Base-by-base conservation (phyloP, 35 echinoderm and acorn worm species). In the Nesometra sesokonis region DNA sequence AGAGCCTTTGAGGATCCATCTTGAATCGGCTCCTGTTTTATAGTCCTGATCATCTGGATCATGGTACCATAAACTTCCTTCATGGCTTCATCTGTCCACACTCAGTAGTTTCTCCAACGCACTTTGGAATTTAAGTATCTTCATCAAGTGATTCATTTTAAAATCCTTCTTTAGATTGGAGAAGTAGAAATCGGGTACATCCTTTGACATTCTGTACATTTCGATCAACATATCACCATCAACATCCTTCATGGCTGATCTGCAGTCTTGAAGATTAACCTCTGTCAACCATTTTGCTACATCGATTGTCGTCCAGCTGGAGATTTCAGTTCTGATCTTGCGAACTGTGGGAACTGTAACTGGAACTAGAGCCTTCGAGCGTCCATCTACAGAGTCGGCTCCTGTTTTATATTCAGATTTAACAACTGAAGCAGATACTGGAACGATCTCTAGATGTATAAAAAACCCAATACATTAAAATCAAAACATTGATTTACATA, bases 141-240 rank as follows among this genome's bases (percentile, higher is more conserved):
- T 5, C 52, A 67, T 9, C 52, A 67, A 67, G 23, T 67, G 52
- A 2, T 9, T 67, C 52, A 67, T 67, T 17, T 67, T 19, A 67
- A 67, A 67, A 27, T 67, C 52, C 23, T 19, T 67, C 21, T 67
- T 19, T 27, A 67, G 23, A 2, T 19, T 67, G 0, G 52, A 67
- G 80, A 93, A 89, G 43, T 93, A 97, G 86, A 89, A 97, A 33
- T 93, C 91, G 23, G 94, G 94, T 29, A 88, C 89, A 30, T 87
- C 81, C 47, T 88, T 81, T 40, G 82, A 93, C 57, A 93, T 91
- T 36, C 46, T 88, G 30, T 90, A 82, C 94, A 97, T 93, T 86
- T 97, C 88, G 11, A 86, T 81, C 32, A 97, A 57, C 21, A 91
- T 86, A 77, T 93, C 86, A 30, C 94, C 94, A 82, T 93, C 87